Evolutionary conservation across 2,888 invertebrate species (phyloP).

Genomic region (Pedicia rivosa): DNA sequence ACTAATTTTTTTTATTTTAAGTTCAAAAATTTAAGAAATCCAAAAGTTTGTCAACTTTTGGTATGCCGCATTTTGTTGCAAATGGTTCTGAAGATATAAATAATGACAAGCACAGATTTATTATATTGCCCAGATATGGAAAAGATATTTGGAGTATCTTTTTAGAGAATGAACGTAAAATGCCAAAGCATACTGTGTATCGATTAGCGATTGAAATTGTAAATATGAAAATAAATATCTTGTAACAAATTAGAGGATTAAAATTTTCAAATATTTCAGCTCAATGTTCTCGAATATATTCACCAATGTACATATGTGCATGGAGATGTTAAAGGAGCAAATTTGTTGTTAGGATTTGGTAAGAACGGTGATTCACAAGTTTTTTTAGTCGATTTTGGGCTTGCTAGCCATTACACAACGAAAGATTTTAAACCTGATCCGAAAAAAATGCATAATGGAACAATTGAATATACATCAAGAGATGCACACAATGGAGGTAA

Average conservation of each 20-base stretch:
- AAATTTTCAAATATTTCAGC: constrained; percentile 28
- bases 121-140: constrained; percentile 80
- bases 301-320: constrained; percentile 84
- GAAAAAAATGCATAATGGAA: constrained; percentile 90
- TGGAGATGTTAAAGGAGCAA: constrained; percentile 91
- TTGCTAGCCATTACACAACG: constrained; percentile 60
- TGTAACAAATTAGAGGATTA: neutral
- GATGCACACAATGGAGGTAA: constrained; percentile 95
- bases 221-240: neutral
- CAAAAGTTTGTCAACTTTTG: constrained; percentile 52
- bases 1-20: constrained; percentile 25
- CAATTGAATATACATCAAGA: constrained; percentile 88
- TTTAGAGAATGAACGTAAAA: constrained; percentile 42
- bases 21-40: constrained; percentile 53
- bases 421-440: constrained; percentile 78
- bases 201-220: constrained; percentile 75
- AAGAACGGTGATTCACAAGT: constrained; percentile 51
- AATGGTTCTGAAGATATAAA: constrained; percentile 66
- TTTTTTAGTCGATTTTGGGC: constrained; percentile 86
- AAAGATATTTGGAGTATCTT: constrained; percentile 70
- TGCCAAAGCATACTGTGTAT: constrained; percentile 60
- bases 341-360: constrained; percentile 63
- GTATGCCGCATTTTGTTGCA: constrained; percentile 72
- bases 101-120: constrained; percentile 67
- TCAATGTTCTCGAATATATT: constrained; percentile 84